Evolutionary conservation across 1,140 invertebrate species (phyloP).

Genomic region (Drosophila burlai): DNA sequence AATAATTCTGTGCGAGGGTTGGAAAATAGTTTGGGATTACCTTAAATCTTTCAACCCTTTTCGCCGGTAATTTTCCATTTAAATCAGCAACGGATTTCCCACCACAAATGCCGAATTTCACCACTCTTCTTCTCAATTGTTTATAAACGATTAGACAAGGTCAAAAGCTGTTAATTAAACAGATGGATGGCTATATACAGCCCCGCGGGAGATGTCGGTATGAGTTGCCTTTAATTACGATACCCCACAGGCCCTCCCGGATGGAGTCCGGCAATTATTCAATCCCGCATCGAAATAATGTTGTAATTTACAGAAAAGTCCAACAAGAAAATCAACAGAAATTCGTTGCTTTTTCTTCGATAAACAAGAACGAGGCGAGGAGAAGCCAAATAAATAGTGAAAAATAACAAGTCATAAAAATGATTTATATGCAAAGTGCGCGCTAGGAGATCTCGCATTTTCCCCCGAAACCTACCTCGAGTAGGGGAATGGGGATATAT

Average conservation of each 20-base stretch:
- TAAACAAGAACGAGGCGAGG: slow-evolving; percentile 55
- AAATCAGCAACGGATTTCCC: slow-evolving; percentile 23
- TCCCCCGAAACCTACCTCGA: slow-evolving; percentile 9
- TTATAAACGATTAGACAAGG: slow-evolving; percentile 63
- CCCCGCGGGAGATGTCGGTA: slow-evolving; percentile 25
- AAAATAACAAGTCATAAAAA: slow-evolving; percentile 83
- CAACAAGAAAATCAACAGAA: slow-evolving; percentile 35
- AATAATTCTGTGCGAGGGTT: slow-evolving; percentile 19
- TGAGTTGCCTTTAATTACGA: slow-evolving; percentile 58
- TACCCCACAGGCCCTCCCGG: slow-evolving; percentile 30
- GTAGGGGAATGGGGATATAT: not conserved
- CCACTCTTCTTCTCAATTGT: slow-evolving; percentile 32
- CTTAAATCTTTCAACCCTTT: slow-evolving; percentile 29
- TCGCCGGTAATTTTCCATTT: slow-evolving; percentile 23
- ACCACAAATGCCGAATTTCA: slow-evolving; percentile 33
- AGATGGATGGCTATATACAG: slow-evolving; percentile 33
- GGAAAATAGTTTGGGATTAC: slow-evolving; percentile 42
- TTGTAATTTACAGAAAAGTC: slow-evolving; percentile 70
- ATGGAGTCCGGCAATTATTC: slow-evolving; percentile 59
- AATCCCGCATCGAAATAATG: slow-evolving; percentile 68
- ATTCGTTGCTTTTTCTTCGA: slow-evolving; percentile 51
- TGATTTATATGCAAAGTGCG: slow-evolving; percentile 83
- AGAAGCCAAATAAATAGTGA: slow-evolving; percentile 78
- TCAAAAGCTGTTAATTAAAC: slow-evolving; percentile 63
- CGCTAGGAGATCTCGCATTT: slow-evolving; percentile 32